phyloP scores from a whole-genome alignment of 2,797 vertebrate genomes.

The Oophaga sylvatica region DNA sequence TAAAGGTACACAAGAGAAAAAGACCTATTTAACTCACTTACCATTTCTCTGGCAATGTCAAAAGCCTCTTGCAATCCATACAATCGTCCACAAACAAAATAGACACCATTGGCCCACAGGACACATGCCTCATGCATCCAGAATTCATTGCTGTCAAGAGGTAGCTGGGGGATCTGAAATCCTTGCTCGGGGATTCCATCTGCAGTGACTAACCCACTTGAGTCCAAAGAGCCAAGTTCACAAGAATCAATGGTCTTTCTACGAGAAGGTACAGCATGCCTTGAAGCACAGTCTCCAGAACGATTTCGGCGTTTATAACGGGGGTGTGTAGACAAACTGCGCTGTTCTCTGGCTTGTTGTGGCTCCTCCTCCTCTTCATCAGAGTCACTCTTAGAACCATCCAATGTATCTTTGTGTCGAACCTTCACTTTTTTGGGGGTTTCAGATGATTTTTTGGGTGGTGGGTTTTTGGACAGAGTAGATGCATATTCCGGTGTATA shows the following conservation, averaged over 20 bases:
- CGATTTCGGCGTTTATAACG: constrained; percentile 96
- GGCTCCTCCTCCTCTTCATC: constrained; percentile 76
- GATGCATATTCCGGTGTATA: constrained; percentile 95
- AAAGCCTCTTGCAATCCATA: constrained; percentile 98
- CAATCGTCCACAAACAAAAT: constrained; percentile 94
- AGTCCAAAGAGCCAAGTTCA: constrained; percentile 77
- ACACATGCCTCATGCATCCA: constrained; percentile 98
- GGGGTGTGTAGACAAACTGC: constrained; percentile 89
- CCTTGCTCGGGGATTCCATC: constrained; percentile 85
- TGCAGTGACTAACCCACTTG: constrained; percentile 74
- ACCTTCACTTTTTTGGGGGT: constrained; percentile 80
- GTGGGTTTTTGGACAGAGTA: constrained; percentile 93
- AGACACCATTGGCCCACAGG: constrained; percentile 97
- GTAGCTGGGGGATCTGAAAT: constrained; percentile 94
- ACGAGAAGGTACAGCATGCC: constrained; percentile 84
- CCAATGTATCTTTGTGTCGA: constrained; percentile 80
- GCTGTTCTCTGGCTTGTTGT: constrained; percentile 78
- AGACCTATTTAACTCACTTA: constrained; percentile 73
- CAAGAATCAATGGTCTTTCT: constrained; percentile 77
- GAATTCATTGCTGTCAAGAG: constrained; percentile 98
- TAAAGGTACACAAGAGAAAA: not conserved
- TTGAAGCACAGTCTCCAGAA: constrained; percentile 90
- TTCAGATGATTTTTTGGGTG: constrained; percentile 80
- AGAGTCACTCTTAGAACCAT: constrained; percentile 78
- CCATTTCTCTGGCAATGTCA: constrained; percentile 94